Evolutionary conservation across 2,888 invertebrate species (phyloP), one percentile per base, ranked within the genome.

Genomic region (Tetragonisca angustula): DNA sequence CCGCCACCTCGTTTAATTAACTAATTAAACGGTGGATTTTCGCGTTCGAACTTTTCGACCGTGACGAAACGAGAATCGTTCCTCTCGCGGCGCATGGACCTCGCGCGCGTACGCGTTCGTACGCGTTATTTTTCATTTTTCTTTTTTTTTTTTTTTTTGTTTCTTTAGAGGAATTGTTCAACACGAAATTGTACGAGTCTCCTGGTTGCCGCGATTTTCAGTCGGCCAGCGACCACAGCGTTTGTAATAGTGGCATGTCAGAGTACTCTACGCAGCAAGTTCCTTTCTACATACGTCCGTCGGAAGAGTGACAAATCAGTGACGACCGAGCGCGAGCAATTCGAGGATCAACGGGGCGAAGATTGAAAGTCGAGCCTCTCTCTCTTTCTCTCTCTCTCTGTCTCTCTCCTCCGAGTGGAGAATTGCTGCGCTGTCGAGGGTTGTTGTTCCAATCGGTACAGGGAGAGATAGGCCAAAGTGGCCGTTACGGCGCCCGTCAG

Each of bases 21-120:
- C 71, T 68, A 87, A 88, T 88, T 88, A 90, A 87, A 86, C 75
- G 71, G 62, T 17, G 74, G 72, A 76, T 76, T 81, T 80, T 79
- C 70, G 49, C 70, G 36, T 54, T 65, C 24, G 21, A 50, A 36
- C 49, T 36, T 32, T 49, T 24, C 43, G 24, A 36, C 24, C 52
- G 43, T 24, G 52, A 27, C n/a, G 65, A 52, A 6, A 49, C 24
- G 36, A n/a, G 17, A 17, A 70, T 64, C 24, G 43, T 21, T n/a
- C 36, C 6, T 36, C 4, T n/a, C 56, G 0, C 13, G 24, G 6
- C n/a, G 59, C n/a, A 59, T 71, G 70, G 4, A 32, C 24, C n/a
- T n/a, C n/a, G n/a, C 24, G 24, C 68, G 17, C 9, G 9, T 24
- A 24, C 17, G 50, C 50, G 68, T 50, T 3, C 27, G 13, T 13